A percentile compares a stretch with the other conserved stretches of the same genome.
Evolutionary conservation across 35 echinoderm and acorn worm species (phyloP).

Genomic region (Hemicentrotus pulcherrimus): DNA sequence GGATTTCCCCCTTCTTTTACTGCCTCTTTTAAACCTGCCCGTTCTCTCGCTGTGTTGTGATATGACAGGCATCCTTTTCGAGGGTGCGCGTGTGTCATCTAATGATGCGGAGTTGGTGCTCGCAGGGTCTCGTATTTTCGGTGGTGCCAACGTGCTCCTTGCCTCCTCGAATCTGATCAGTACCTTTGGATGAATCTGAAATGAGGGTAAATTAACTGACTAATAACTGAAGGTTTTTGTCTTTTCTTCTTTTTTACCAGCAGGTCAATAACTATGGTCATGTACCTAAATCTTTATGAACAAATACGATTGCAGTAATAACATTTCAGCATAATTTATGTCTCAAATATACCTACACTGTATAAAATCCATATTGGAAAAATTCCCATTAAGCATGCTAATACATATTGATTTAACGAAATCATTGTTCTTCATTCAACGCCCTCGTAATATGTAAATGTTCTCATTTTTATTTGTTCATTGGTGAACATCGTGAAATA

Average conservation of each 20-base stretch:
- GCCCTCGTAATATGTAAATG: too few relatives aligned
- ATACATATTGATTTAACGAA: too few relatives aligned
- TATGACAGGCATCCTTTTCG: background rate
- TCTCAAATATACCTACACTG: too few relatives aligned
- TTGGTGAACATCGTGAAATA: too few relatives aligned
- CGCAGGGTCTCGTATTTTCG: background rate
- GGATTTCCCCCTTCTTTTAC: background rate
- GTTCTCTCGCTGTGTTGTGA: background rate
- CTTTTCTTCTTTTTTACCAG: background rate
- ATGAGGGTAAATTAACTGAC: too few relatives aligned
- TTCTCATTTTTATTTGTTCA: too few relatives aligned
- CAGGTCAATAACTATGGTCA: too few relatives aligned
- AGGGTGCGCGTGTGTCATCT: background rate
- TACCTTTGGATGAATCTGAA: background rate
- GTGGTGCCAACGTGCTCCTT: background rate
- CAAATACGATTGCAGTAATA: background rate
- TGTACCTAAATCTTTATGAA: background rate
- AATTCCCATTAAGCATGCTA: too few relatives aligned
- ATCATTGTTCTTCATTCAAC: too few relatives aligned
- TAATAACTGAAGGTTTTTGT: too few relatives aligned
- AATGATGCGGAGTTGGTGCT: background rate
- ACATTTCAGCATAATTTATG: too few relatives aligned
- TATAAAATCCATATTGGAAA: too few relatives aligned
- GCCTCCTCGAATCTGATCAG: background rate
- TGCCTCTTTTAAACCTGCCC: background rate